Evolutionary conservation across 2,888 invertebrate genomes (phyloP), one percentile per base, ranked within the genome.

Genomic region (Bellardia bayeri): DNA sequence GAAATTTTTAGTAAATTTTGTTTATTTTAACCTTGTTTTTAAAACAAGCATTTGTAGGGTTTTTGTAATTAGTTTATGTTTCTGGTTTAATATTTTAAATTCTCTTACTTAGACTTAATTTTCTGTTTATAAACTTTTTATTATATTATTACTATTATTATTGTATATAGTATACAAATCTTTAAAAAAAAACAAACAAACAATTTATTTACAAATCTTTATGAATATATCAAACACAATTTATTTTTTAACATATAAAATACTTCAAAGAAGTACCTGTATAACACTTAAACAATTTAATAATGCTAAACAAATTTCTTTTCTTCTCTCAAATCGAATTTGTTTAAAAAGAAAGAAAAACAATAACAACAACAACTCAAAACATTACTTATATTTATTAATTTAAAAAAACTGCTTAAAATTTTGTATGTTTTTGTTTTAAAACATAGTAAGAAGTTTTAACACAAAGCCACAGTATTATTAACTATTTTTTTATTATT

Each of bases 191-290:
- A 45, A 23, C 23, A 23, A 23, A 23, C 23, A 23, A 23, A 30
- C 54, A 42, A 66, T 56, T 76, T 66, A 64, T 81, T 74, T 78
- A 72, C 33, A 75, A 23, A 74, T 40, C 11, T 2, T n/a, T 51
- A 51, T 14, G 14, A 56, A 69, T 49, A 72, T 23, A 75, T 8
- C 49, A n/a, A 33, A 45, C 23, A 56, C 58, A 54, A 54, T 30
- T 16, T 58, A 42, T 42, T 66, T 66, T 64, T 64, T 56, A 30
- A 71, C 71, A 61, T 71, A 74, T 51, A 76, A 23, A 23, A 87
- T 82, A 85, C 87, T 87, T 87, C 87, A 87, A 85, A 87, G 87
- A 87, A 87, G 87, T 87, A 87, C 87, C 87, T 87, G 87, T 79
- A 51, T 87, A 84, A 82, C 66, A 82, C 66, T 87, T 66, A 85